phyloP scores from a whole-genome alignment of 2,797 vertebrate genomes.

The Gymnopithys bicolor region DNA sequence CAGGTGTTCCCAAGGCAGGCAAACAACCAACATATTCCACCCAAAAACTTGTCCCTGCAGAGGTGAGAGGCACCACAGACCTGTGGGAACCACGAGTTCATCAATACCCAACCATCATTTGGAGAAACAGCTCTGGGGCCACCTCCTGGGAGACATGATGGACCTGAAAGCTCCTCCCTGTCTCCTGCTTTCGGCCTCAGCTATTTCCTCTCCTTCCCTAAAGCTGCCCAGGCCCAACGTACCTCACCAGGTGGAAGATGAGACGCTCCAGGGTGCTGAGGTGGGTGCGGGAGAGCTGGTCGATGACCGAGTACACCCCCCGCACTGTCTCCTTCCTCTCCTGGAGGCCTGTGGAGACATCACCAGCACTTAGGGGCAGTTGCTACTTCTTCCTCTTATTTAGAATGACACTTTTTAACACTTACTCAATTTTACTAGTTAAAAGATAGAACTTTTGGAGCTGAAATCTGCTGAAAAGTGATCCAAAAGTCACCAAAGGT shows the following conservation, averaged over 20 bases:
- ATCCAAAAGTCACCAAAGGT: neutral
- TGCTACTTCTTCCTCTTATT: neutral
- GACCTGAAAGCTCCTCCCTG: neutral
- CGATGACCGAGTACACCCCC: slow-evolving; percentile 92
- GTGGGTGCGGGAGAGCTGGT: slow-evolving; percentile 95
- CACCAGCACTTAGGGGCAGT: neutral
- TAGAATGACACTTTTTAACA: neutral
- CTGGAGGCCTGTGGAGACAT: slow-evolving; percentile 84
- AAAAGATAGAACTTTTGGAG: neutral
- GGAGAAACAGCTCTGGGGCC: neutral
- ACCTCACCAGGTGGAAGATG: slow-evolving; percentile 98
- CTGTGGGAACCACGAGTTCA: fast-evolving
- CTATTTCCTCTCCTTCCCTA: neutral
- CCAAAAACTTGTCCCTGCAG: neutral
- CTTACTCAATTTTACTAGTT: neutral
- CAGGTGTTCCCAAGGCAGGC: neutral
- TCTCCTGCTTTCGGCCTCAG: neutral
- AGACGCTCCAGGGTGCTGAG: slow-evolving; percentile 94
- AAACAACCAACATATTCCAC: neutral
- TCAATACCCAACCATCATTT: neutral
- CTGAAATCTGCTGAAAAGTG: neutral
- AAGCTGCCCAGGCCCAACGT: neutral
- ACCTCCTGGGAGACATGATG: neutral
- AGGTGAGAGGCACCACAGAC: neutral
- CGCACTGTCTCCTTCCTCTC: slow-evolving; percentile 91